Evolutionary conservation across 2,797 vertebrate genomes (phyloP), one percentile per base, ranked within the genome.

Genomic region (Clangula hyemalis): DNA sequence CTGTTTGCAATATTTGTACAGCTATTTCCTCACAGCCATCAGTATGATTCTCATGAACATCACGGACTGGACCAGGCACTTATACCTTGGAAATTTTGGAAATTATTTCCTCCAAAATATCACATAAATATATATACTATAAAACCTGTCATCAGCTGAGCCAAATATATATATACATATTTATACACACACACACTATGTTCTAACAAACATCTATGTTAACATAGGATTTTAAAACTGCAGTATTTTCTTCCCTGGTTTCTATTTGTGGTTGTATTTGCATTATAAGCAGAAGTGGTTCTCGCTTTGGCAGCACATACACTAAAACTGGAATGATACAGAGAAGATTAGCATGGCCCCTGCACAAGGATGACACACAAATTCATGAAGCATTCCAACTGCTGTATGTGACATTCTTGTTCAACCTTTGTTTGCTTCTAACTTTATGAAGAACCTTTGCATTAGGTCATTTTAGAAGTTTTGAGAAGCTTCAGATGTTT

Each of bases 301-400:
- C 92, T 97, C 6, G 38, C 91, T 97, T 97, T 64, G 87, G 85
- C 96, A 97, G 91, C 89, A 94, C 27, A 30, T 95, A 83, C 97
- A 97, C 97, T 98, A 98, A 98, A 96, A 97, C 97, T 98, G 97
- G 97, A 98, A 97, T 83, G 95, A 97, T 97, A 97, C 96, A 97
- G 97, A 97, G 97, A 97, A 98, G 97, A 97, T 97, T 97, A 98
- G 80, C 96, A 93, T 93, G 96, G 96, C 93, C 95, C 95, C 91
- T 96, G 90, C 62, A 85, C 78, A 96, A 96, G 89, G 93, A 96
- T 96, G 95, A 96, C 97, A 97, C 94, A 96, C 96, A 98, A 97
- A 98, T 98, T 97, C 93, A 95, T 97, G 97, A 98, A 97, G 96
- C 94, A 91, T 96, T 97, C 97, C 97, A 86, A 60, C 5, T 43